Conservation (phyloP, 1,140 invertebrate species). For the Lepidurus couesii region DNA sequence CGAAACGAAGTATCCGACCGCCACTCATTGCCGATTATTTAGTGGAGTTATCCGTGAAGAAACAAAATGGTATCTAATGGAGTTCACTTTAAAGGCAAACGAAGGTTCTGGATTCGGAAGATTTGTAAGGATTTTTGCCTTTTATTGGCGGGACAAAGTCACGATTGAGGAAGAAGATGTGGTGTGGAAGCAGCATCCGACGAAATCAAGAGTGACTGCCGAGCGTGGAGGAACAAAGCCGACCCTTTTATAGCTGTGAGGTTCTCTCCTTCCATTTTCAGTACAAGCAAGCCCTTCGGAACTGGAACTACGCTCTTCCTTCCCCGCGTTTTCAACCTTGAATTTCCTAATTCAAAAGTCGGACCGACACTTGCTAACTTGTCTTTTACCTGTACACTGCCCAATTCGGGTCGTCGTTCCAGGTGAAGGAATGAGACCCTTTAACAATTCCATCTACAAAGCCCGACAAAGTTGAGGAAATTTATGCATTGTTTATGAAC, state of each 20-base stretch:
- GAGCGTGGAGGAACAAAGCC: constrained; percentile 14
- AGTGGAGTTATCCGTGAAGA: background rate
- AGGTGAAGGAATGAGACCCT: background rate
- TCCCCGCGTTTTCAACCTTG: background rate
- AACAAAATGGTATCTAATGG: background rate
- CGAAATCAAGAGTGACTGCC: constrained; percentile 14
- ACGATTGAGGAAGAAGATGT: background rate
- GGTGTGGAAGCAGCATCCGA: background rate
- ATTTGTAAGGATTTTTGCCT: background rate
- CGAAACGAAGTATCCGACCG: background rate
- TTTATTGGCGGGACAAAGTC: background rate
- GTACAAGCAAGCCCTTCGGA: background rate
- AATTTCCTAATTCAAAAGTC: background rate
- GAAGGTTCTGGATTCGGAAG: background rate
- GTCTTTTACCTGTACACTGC: background rate
- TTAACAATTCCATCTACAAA: too few species aligned
- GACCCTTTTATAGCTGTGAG: constrained; percentile 17
- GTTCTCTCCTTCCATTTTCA: background rate
- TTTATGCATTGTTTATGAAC: too few species aligned
- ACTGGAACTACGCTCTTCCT: constrained; percentile 16
- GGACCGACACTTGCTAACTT: constrained; percentile 17
- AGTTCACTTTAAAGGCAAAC: too few species aligned
- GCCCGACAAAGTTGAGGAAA: too few species aligned
- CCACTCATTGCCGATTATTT: background rate
- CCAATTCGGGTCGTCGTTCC: background rate